phyloP scores from a whole-genome alignment of 2,888 invertebrate genomes.

The Epiblema foenella region DNA sequence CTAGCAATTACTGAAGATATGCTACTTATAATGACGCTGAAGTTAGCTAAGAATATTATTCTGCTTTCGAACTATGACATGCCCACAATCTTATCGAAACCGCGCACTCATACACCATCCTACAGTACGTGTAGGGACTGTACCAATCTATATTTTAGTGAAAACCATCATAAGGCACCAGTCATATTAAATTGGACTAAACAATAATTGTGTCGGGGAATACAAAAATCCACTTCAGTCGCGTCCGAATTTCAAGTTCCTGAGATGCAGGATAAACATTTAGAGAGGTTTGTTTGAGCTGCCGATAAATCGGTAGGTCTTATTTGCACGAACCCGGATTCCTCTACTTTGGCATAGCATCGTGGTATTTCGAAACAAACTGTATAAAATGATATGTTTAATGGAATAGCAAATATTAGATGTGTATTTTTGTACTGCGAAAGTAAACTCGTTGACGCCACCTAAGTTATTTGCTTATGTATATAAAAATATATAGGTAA shows the following conservation, averaged over 20 bases:
- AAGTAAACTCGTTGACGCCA: slow-evolving; percentile 34
- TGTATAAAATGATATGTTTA: slow-evolving; percentile 65
- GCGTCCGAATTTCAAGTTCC: slow-evolving; percentile 48
- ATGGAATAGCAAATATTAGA: slow-evolving; percentile 68
- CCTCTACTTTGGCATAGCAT: slow-evolving; percentile 63
- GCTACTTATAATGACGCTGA: too few relatives aligned
- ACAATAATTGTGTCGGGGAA: too few relatives aligned
- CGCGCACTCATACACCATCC: too few relatives aligned
- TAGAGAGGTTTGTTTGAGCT: slow-evolving; percentile 65
- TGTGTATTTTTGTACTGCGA: slow-evolving; percentile 31
- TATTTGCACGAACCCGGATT: slow-evolving; percentile 65
- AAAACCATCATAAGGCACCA: too few relatives aligned
- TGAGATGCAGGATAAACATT: slow-evolving; percentile 60
- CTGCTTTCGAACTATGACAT: too few relatives aligned
- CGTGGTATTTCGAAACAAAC: slow-evolving; percentile 74
- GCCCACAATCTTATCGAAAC: too few relatives aligned
- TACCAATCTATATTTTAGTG: too few relatives aligned
- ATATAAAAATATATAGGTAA: background rate
- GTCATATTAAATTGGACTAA: too few relatives aligned
- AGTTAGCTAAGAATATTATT: too few relatives aligned
- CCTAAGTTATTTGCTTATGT: slow-evolving; percentile 5
- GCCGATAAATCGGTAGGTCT: slow-evolving; percentile 77
- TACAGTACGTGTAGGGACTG: too few relatives aligned
- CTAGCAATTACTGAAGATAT: too few relatives aligned
- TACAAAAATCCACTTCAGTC: background rate